Base-by-base conservation (phyloP, 2,113 vertebrate species). In the Gallinago undulata region DNA sequence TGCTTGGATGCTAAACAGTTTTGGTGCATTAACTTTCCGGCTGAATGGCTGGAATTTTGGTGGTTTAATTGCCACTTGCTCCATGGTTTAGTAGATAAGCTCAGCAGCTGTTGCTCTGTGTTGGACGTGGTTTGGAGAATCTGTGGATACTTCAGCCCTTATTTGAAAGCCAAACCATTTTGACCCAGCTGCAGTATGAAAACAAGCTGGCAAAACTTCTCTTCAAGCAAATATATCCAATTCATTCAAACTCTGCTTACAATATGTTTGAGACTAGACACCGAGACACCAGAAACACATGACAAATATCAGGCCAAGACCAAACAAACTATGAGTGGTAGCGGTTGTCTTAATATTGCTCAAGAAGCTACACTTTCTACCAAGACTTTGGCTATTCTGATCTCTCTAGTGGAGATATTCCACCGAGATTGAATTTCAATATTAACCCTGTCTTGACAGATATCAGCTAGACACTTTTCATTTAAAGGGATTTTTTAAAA, bases 21-120 rank as follows among this genome's bases (percentile, higher is more conserved):
- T 96, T 96, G 79, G 91, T 94, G 81, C 82, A 79, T 91, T 92
- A 94, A 81, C 73, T 97, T 96, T 79, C 72, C 93, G 92, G 85
- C 55, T 91, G 94, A 55, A 37, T 83, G 90, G 57, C 84, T 96
- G 60, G 90, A 97, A 97, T 96, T 96, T 96, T 95, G 90, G 92
- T 95, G 76, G 53, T 96, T 97, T 97, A 95, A 97, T 96, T 97
- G 91, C 90, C 93, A 95, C 95, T 98, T 96, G 64, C 96, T 95
- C 96, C 93, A 84, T 93, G 94, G 95, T 96, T 96, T 96, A 91
- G 91, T 45, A 90, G 94, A 97, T 98, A 97, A 97, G 97, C 91
- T 96, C 96, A 97, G 94, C 97, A 98, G 96, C 97, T 98, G 96
- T 95, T 97, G 92, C 87, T 93, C 95, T 90, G 75, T 90, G 60